phyloP scores from a whole-genome alignment of 2,888 invertebrate genomes.

The Philhelius pedissequus region DNA sequence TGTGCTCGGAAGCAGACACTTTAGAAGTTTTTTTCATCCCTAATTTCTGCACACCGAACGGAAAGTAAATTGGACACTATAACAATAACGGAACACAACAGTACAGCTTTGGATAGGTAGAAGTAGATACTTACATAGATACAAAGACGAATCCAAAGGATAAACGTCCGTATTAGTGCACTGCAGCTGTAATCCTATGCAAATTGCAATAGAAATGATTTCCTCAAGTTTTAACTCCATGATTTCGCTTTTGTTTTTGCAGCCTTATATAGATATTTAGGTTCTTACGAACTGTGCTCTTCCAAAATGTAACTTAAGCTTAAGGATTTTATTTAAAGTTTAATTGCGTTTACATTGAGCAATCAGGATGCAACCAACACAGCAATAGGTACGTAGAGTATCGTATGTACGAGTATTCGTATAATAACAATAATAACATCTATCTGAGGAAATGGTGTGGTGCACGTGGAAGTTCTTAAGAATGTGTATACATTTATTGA shows the following conservation, averaged over 20 bases:
- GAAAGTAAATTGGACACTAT: slow-evolving; percentile 59
- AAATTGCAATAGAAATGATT: slow-evolving; percentile 66
- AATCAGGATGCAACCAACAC: slow-evolving; percentile 54
- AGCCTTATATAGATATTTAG: background rate
- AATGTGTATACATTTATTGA: background rate
- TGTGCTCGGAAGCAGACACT: slow-evolving; percentile 46
- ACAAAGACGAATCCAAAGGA: background rate
- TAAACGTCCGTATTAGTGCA: slow-evolving; percentile 32
- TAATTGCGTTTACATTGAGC: slow-evolving; percentile 65
- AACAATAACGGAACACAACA: slow-evolving; percentile 65
- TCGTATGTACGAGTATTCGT: too few relatives aligned
- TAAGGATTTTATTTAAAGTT: slow-evolving; percentile 66
- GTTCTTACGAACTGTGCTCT: background rate
- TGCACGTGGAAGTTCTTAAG: background rate
- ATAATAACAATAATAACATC: background rate
- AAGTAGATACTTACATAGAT: background rate
- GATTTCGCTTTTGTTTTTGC: slow-evolving; percentile 45
- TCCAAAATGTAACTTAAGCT: slow-evolving; percentile 55
- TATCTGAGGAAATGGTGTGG: background rate
- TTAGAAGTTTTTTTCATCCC: slow-evolving; percentile 41
- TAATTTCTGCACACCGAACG: slow-evolving; percentile 46
- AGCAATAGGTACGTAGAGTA: too few relatives aligned
- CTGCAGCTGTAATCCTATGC: slow-evolving; percentile 66
- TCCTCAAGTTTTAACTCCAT: slow-evolving; percentile 63
- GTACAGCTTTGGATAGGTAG: background rate